Evolutionary conservation across 2,113 vertebrate species (phyloP).

Genomic region (Syngnathus scovelli): DNA sequence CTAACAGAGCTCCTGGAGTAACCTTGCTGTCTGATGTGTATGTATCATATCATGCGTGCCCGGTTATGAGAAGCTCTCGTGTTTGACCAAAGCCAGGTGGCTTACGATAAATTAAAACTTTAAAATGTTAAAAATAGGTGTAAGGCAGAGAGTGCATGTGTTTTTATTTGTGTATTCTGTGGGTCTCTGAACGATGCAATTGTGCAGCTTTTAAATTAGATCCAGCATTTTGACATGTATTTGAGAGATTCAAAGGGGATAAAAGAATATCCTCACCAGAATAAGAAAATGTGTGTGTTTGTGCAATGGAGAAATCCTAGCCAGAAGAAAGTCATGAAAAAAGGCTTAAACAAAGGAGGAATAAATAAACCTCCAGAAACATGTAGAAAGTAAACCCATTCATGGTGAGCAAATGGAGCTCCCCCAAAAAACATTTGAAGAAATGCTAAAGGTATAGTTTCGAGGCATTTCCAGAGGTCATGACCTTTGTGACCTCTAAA

Average conservation of each 20-base stretch:
- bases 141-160: conserved; percentile 14
- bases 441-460: neutral
- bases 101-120: conserved; percentile 53
- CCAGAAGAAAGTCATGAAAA: neutral
- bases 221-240: neutral
- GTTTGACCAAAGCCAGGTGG: conserved; percentile 60
- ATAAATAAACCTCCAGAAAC: neutral
- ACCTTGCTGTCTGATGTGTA: conserved; percentile 15
- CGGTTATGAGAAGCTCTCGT: conserved; percentile 51
- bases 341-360: neutral
- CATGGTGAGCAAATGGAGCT: neutral
- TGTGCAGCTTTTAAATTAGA: neutral
- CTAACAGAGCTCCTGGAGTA: conserved; percentile 39
- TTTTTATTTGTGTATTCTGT: conserved; percentile 15
- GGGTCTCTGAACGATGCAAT: neutral
- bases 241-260: neutral
- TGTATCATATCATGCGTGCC: conserved; percentile 22
- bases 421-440: neutral
- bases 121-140: conserved; percentile 57
- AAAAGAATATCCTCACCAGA: neutral
- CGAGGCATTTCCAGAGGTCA: too few species aligned
- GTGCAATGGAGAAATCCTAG: neutral
- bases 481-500: too few species aligned
- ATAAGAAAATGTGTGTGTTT: neutral
- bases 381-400: neutral